Conservation (phyloP, 2,113 vertebrate species). For the Mormyrus lacerda region DNA sequence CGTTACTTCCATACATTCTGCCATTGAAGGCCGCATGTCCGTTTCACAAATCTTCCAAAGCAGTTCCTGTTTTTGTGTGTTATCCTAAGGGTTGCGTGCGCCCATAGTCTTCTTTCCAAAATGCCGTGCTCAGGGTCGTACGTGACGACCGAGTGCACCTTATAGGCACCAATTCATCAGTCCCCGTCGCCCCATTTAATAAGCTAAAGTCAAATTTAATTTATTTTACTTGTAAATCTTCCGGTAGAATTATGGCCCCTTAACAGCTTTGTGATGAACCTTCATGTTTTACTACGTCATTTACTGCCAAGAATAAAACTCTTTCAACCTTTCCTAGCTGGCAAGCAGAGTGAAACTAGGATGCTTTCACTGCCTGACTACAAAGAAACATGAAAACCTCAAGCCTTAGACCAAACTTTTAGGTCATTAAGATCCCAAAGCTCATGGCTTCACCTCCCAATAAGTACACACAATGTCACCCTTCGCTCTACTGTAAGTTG, state of each 20-base stretch:
- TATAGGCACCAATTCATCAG: background rate
- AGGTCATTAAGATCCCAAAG: background rate
- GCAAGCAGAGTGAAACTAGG: background rate
- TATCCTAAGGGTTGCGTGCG: background rate
- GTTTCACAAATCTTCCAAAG: background rate
- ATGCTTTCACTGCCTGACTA: background rate
- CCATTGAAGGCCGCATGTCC: background rate
- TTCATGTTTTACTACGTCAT: background rate
- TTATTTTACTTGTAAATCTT: background rate
- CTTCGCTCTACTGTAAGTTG: background rate
- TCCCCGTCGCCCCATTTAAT: background rate
- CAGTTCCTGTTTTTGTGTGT: background rate
- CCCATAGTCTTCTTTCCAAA: background rate
- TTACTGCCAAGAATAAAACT: background rate
- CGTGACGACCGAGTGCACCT: background rate
- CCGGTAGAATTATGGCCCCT: background rate
- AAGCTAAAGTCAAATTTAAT: conserved; percentile 6
- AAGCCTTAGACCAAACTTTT: background rate
- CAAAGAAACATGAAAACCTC: background rate
- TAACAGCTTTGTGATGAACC: background rate
- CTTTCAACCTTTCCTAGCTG: background rate
- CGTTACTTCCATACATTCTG: background rate
- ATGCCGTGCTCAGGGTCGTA: background rate
- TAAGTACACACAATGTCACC: background rate
- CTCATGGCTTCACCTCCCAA: background rate